These are phyloP conservation scores for Anarsia innoxiella DNA, from an alignment of 2,888 invertebrate genomes.

Conservation along the genomic window DNA sequence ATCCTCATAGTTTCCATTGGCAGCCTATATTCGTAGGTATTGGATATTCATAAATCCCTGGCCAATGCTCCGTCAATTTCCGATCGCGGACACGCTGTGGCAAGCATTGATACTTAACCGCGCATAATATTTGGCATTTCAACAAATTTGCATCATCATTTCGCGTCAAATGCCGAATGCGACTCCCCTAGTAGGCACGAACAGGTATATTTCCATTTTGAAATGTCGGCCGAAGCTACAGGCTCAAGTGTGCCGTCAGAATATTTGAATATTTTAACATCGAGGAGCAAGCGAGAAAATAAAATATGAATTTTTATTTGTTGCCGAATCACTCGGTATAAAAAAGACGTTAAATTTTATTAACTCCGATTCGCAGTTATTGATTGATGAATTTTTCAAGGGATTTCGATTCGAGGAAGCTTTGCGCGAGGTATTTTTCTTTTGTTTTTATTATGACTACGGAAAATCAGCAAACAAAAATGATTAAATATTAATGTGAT, in stretches of 20 bases:
- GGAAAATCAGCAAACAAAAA: no score
- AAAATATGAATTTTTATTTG: constrained; percentile 49
- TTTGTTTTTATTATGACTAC: no score
- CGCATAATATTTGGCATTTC: constrained; percentile 37
- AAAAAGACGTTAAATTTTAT: constrained; percentile 6
- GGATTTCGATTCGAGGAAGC: no score
- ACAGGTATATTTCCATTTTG: constrained; percentile 62
- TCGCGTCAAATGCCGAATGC: constrained; percentile 58
- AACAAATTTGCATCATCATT: constrained; percentile 55
- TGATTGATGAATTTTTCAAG: no score
- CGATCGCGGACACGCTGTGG: background rate
- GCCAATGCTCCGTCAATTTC: background rate
- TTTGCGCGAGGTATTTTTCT: no score
- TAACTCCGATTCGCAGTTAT: background rate
- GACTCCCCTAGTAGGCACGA: constrained; percentile 56
- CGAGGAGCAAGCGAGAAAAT: constrained; percentile 43
- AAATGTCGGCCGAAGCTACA: constrained; percentile 55
- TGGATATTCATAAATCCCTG: no score
- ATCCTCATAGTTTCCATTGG: no score
- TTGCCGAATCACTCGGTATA: constrained; percentile 19
- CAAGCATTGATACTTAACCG: background rate
- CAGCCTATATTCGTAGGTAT: no score
- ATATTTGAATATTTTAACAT: constrained; percentile 68
- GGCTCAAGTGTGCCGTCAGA: constrained; percentile 60
- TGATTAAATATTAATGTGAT: no score